Evolutionary conservation across 2,113 vertebrate species (phyloP), one percentile per base, ranked within the genome.

Genomic region (Orycteropus afer): DNA sequence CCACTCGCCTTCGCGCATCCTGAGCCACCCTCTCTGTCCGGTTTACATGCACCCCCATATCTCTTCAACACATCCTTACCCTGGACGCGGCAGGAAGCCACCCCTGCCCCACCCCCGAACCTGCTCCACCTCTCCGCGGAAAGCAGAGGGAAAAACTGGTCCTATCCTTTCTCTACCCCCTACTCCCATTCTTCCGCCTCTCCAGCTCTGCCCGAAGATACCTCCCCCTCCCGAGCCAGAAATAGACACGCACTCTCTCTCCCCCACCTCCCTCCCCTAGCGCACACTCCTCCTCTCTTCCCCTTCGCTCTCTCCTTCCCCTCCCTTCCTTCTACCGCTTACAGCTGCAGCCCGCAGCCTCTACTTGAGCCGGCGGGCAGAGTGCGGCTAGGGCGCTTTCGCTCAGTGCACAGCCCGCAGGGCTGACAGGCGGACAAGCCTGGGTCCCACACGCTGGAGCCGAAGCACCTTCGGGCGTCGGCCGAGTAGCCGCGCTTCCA

Each of bases 141-240:
- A 69, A 83, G 76, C 49, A 2, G 63, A 49, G 34, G 73, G 67
- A 73, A 86, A 92, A 80, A 34, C 27, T 22, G 89, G 80, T 91
- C 55, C 77, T 77, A 59, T 83, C 65, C 45, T 85, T 81, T 86
- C 34, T 77, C 42, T 53, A 23, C 90, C 94, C 86, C 42, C 17
- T 25, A 15, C 40, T 88, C 78, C 86, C 40, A 73, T 81, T 76
- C 94, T 47, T 40, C 87, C 79, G 65, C 84, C 92, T 90, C 94
- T 53, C 22, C 51, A 84, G 86, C 94, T 95, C 79, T 20, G 61
- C 86, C 47, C 34, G 37, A 82, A 55, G 71, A 92, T 69, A 84
- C 95, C 93, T 92, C 97, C 96, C 96, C 93, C 90, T 93, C 87
- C 91, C 7, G 69, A 86, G 96, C 97, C 96, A 94, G 97, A 96